A percentile compares a stretch with the other conserved stretches of the same genome.
These are phyloP conservation scores for Idaea dimidiata DNA, from an alignment of 2,888 invertebrate genomes.

Conservation along the genomic window DNA sequence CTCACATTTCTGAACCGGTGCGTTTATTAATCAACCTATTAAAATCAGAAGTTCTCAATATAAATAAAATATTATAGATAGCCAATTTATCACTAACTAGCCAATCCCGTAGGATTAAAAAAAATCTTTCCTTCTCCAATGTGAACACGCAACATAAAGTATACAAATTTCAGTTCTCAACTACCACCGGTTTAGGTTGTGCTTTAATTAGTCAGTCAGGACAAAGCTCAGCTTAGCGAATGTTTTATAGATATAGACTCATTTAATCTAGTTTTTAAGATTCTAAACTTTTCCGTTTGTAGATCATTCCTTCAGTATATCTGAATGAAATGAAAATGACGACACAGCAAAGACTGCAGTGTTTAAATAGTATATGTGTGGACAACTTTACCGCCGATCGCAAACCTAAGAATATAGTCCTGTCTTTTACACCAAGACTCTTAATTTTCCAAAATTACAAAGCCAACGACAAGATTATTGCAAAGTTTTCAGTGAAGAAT, in stretches of 20 bases:
- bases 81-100: not conserved
- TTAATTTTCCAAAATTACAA: constrained; percentile 83
- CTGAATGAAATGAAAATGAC: constrained; percentile 61
- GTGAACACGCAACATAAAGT: no score
- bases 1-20: constrained; percentile 52
- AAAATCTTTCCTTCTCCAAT: no score
- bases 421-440: constrained; percentile 72
- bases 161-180: no score
- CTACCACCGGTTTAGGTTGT: no score
- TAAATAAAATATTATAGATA: not conserved
- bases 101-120: no score
- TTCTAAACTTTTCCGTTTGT: constrained; percentile 3
- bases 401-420: constrained; percentile 41
- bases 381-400: constrained; percentile 51
- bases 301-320: constrained; percentile 70
- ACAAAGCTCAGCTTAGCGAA: no score
- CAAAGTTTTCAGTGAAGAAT: constrained; percentile 79
- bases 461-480: constrained; percentile 69
- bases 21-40: not conserved
- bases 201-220: no score
- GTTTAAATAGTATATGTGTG: constrained; percentile 50
- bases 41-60: not conserved
- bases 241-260: no score
- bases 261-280: not conserved
- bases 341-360: constrained; percentile 55